Evolutionary conservation across 2,797 vertebrate species (phyloP).

Genomic region (Euphonia xanthogaster): DNA sequence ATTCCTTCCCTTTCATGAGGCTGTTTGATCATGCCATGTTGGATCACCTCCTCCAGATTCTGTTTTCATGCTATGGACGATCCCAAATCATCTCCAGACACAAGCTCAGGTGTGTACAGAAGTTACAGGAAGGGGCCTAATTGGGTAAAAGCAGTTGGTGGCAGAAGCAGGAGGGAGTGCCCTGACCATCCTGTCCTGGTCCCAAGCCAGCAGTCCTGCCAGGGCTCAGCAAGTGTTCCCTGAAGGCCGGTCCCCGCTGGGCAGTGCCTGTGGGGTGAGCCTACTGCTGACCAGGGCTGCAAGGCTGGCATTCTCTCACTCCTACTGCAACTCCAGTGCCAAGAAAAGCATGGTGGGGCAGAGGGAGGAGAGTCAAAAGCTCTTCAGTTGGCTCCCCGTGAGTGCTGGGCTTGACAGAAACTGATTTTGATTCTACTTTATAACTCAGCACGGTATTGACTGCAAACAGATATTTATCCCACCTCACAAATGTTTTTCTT

Average conservation of each 20-base stretch:
- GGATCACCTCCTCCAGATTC: neutral
- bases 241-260: fast-evolving
- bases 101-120: fast-evolving
- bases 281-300: neutral
- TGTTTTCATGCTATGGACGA: neutral
- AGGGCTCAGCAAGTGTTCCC: neutral
- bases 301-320: neutral
- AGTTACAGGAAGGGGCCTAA: neutral
- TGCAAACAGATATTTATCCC: neutral
- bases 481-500: neutral
- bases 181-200: neutral
- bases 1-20: neutral
- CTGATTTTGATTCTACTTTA: neutral
- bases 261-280: neutral
- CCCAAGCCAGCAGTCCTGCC: neutral
- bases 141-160: neutral
- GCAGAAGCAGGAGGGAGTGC: neutral
- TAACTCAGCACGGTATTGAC: neutral
- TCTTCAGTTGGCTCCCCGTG: neutral
- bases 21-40: neutral
- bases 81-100: neutral
- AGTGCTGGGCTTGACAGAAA: neutral
- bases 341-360: neutral
- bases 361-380: neutral
- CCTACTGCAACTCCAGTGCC: neutral